Base-by-base conservation (phyloP, 2,113 vertebrate genomes). In the Plotosus lineatus region DNA sequence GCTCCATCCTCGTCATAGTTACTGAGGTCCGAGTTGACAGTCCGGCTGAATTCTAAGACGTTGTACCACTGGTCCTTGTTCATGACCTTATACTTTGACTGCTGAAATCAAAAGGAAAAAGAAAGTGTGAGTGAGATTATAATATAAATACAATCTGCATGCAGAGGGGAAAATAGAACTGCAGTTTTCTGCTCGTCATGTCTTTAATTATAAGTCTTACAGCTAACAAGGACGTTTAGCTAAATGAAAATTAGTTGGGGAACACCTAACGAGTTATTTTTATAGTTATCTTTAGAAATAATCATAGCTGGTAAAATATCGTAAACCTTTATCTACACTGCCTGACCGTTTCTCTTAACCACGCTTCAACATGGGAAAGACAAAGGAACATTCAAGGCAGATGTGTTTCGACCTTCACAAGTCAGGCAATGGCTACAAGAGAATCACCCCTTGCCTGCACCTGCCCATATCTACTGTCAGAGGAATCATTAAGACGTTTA, bases 51-150 rank as follows among this genome's bases (percentile, higher is more conserved):
- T 92, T 98, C 97, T 91, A 98, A 93, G 72, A 98, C 96, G 9
- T 98, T 98, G 92, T 97, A 98, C 97, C 97, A 98, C 91, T 98
- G 97, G 92, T 98, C 97, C 91, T 98, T 98, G 90, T 98, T 98
- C 95, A 98, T 94, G 75, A 97, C 96, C 88, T 95, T 97, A 81
- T 98, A 98, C 87, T 97, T 98, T 2, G 96, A 98, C 92, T 98
- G 97, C 97, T 98, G 86, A 26, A 88, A 86, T n/a, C 26, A 69
- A 28, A 53, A 78, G 51, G 15, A 12, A 55, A 14, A 42, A 55
- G 4, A 36, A 9, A 65, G 0, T 0, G 1, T 48, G 7, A 48
- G 26, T 48, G 15, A 26, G 11, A 26, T 28, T 38, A 33, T 31
- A 31, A 3, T 15, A 40, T 8, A 38, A 63, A 33, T 63, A 10